A percentile compares a stretch with the other conserved stretches of the same genome.
phyloP scores from a whole-genome alignment of 2,113 vertebrate genomes.

The Paratilapia polleni region DNA sequence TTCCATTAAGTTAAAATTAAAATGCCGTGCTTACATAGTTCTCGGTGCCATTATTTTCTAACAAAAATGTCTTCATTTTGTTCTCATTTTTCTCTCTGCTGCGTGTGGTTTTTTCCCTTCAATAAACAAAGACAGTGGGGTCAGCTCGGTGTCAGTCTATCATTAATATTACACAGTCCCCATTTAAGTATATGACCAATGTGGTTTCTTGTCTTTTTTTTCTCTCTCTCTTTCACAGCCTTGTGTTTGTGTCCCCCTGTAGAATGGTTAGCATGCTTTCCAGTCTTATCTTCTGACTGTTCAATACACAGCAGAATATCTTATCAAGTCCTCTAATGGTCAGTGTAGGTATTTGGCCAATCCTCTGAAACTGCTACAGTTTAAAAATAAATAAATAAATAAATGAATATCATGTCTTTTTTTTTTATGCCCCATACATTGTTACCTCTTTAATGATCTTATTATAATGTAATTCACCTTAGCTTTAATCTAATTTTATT shows the following conservation, averaged over 20 bases:
- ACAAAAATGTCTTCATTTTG: constrained; percentile 3
- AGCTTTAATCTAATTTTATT: not conserved
- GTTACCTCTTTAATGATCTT: not conserved
- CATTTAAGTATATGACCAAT: not conserved
- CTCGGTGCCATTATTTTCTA: constrained; percentile 7
- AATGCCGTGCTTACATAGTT: constrained; percentile 38
- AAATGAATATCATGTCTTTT: not conserved
- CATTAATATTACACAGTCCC: constrained; percentile 18
- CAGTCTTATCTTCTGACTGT: not conserved
- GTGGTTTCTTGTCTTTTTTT: not conserved
- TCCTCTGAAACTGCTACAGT: not conserved
- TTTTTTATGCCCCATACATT: not conserved
- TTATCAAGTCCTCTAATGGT: not conserved
- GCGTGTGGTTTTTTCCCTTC: not conserved
- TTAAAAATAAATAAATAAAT: not conserved
- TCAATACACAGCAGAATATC: no score
- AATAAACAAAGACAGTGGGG: constrained; percentile 14
- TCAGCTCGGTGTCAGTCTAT: constrained; percentile 20
- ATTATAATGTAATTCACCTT: not conserved
- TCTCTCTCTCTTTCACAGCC: not conserved
- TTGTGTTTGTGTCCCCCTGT: not conserved
- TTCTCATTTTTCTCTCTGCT: not conserved
- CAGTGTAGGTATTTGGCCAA: not conserved
- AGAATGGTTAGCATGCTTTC: not conserved
- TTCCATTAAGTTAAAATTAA: constrained; percentile 18